Percentiles rank a stretch among this genome's conserved stretches.
Evolutionary conservation across 1,140 invertebrate genomes (phyloP).

Genomic region (Orchestia grillus): DNA sequence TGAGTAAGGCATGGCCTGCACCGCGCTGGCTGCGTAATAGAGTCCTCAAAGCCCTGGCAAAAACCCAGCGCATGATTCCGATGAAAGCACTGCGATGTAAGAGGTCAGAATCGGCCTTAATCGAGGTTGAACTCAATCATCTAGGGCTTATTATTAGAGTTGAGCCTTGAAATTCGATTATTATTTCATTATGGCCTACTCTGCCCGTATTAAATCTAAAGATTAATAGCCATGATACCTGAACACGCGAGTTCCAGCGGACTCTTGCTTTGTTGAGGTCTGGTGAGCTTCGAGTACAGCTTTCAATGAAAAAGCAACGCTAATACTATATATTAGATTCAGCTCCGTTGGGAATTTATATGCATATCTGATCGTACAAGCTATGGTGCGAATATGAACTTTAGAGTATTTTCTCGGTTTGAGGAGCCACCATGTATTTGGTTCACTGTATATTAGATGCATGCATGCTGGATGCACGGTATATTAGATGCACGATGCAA

Average conservation of each 20-base stretch:
- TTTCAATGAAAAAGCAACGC: neutral
- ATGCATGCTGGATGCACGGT: no score
- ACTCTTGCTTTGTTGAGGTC: neutral
- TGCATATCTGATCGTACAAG: neutral
- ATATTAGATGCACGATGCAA: neutral
- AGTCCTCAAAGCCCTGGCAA: neutral
- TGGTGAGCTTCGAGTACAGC: neutral
- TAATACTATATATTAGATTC: neutral
- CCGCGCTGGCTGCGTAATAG: neutral
- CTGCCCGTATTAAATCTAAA: conserved; percentile 12
- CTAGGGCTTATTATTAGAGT: neutral
- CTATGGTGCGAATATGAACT: neutral
- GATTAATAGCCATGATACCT: neutral
- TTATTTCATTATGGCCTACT: conserved; percentile 5
- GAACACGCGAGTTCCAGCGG: neutral
- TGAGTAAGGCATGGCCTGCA: neutral
- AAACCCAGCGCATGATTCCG: neutral
- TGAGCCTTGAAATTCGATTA: conserved; percentile 44
- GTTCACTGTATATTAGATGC: no score
- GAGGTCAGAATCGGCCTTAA: conserved; percentile 19
- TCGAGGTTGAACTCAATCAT: conserved; percentile 17
- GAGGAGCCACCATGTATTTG: no score
- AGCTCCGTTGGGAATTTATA: neutral
- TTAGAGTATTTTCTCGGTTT: neutral
- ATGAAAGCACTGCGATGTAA: conserved; percentile 45